Base-by-base conservation (phyloP, 1,140 invertebrate genomes). In the Drosophila prosaltans region DNA sequence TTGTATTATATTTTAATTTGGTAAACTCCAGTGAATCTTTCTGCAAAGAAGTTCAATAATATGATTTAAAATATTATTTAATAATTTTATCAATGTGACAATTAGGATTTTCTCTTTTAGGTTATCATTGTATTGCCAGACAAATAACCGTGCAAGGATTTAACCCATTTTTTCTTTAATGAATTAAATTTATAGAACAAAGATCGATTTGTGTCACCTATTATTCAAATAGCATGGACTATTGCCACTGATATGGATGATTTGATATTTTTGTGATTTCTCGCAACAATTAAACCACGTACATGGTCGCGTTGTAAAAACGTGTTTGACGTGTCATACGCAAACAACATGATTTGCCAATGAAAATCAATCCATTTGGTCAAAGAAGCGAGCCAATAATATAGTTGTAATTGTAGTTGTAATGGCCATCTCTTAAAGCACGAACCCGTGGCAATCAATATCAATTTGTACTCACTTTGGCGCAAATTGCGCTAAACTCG, bases 1-100 rank as follows among this genome's bases (percentile, higher is more conserved):
- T 86, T 48, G 91, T 92, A 45, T 92, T 91, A 43, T 90, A 92
- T 69, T 91, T 92, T 0, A 92, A 63, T 69, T 90, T 91, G 59
- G 77, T 91, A 41, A 92, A 92, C 60, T 91, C 91, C 61, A 92
- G 51, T 6, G 91, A 74, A 59, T 92, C 80, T 39, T 90, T 90
- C 91, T 92, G 82, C 3, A 91, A 91, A 40, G 3, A 21, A 40
- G 2, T n/a, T 48, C 55, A 7, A 45, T 65, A 45, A n/a, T 48
- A 7, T 7, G 30, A 51, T 11, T 41, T 55, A 57, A 36, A 45
- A 45, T 24, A 24, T 62, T 40, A 10, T 26, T 60, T 28, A 30
- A 1, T 39, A 24, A 7, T 36, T 7, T 30, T 4, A 30, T 2
- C 28, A 30, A 30, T 30, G 2, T 2, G 28, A 30, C 28, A 30